Percentiles rank a stretch among this genome's conserved stretches.
Evolutionary conservation across 2,113 vertebrate genomes (phyloP).

Genomic region (Daubentonia madagascariensis): DNA sequence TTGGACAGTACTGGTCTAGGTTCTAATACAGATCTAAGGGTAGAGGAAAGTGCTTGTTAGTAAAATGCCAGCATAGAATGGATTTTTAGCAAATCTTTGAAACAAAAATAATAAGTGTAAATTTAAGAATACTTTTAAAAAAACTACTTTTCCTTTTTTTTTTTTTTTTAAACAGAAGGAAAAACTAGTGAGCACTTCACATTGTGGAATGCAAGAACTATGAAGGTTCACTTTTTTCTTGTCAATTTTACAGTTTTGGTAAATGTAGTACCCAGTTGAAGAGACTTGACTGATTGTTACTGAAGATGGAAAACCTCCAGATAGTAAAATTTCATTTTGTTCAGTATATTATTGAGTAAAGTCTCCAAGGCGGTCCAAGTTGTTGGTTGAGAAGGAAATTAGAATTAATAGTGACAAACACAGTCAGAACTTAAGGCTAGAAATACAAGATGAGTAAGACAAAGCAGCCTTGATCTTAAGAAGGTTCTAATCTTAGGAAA

Average conservation of each 20-base stretch:
- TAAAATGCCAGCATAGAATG: neutral
- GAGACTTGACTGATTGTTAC: neutral
- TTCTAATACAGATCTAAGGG: neutral
- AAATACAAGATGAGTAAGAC: neutral
- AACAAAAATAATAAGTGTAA: neutral
- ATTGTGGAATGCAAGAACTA: neutral
- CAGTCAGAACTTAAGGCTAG: neutral
- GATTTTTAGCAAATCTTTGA: conserved; percentile 12
- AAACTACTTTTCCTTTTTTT: neutral
- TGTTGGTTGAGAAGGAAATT: neutral
- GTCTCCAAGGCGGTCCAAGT: neutral
- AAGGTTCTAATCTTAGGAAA: neutral
- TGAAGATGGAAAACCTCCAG: neutral
- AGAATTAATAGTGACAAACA: neutral
- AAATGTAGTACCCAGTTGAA: neutral
- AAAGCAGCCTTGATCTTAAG: neutral
- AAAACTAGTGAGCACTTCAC: neutral
- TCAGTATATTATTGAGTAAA: neutral
- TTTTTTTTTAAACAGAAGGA: neutral
- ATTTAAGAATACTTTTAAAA: neutral
- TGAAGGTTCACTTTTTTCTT: neutral
- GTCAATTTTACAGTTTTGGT: neutral
- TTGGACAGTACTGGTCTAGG: neutral
- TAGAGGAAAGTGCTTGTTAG: neutral
- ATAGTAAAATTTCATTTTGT: neutral